Conservation (phyloP, 2,797 vertebrate genomes). For the Pseudocheirus occidentalis region DNA sequence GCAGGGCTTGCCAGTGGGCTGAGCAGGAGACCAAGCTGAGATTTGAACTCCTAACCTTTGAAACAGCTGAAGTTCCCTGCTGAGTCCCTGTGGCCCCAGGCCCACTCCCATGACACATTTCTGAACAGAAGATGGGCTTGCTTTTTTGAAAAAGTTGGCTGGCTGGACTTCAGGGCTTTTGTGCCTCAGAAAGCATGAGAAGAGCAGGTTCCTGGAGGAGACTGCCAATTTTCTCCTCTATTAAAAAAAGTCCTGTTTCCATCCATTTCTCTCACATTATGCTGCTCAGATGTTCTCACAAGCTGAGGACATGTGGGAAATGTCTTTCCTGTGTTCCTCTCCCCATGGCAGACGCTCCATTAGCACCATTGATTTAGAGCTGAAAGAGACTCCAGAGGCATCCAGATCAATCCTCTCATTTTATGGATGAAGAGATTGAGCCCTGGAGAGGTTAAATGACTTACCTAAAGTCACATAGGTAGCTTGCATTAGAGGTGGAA, state of each 20-base stretch:
- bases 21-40: not conserved
- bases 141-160: not conserved
- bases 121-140: not conserved
- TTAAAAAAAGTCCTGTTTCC: not conserved
- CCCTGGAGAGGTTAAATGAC: not conserved
- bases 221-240: conserved; percentile 2
- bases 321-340: not conserved
- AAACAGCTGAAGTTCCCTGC: not conserved
- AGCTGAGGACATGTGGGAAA: not conserved
- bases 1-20: not conserved
- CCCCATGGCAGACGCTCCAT: not conserved
- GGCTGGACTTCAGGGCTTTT: not conserved
- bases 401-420: not conserved
- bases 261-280: not conserved
- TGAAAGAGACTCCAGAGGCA: not conserved
- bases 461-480: not conserved
- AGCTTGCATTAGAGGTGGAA: not conserved
- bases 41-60: not conserved
- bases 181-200: not conserved
- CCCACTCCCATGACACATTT: not conserved
- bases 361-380: not conserved
- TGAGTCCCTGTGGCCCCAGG: not conserved
- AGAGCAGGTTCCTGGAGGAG: not conserved
- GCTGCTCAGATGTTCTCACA: conserved; percentile 2
- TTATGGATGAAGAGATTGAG: not conserved